phyloP scores from a whole-genome alignment of 2,113 vertebrate species.

The Oceanodroma tethys region DNA sequence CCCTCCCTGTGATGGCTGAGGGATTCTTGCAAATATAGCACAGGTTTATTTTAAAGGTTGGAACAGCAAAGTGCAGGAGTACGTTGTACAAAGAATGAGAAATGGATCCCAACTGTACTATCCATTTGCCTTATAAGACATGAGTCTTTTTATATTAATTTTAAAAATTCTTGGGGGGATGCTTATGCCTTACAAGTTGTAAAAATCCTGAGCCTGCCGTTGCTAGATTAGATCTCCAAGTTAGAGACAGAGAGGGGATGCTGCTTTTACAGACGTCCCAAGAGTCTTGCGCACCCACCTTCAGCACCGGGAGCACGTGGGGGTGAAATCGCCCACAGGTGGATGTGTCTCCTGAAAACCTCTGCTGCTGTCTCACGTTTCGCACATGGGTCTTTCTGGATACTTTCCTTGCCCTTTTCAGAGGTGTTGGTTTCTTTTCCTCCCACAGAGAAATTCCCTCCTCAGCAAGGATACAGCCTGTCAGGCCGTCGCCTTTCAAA shows the following conservation, averaged over 20 bases:
- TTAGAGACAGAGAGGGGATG: not conserved
- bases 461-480: not conserved
- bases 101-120: not conserved
- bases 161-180: not conserved
- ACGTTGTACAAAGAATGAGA: not conserved
- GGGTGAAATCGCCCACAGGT: not conserved
- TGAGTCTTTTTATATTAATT: not conserved
- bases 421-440: not conserved
- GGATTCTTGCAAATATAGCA: not conserved
- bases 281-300: too few species aligned
- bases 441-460: not conserved
- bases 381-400: rapidly evolving
- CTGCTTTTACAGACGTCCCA: not conserved
- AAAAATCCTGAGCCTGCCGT: not conserved
- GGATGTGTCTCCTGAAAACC: not conserved
- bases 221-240: not conserved
- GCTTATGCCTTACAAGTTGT: not conserved
- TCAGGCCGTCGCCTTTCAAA: not conserved
- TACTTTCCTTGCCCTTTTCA: not conserved
- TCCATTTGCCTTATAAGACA: not conserved
- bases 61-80: not conserved
- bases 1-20: not conserved
- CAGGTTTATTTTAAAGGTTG: not conserved
- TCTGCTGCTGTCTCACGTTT: not conserved
- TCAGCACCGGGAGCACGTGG: not conserved